Evolutionary conservation across 2,888 invertebrate genomes (phyloP).

Genomic region (Argyresthia albistria): DNA sequence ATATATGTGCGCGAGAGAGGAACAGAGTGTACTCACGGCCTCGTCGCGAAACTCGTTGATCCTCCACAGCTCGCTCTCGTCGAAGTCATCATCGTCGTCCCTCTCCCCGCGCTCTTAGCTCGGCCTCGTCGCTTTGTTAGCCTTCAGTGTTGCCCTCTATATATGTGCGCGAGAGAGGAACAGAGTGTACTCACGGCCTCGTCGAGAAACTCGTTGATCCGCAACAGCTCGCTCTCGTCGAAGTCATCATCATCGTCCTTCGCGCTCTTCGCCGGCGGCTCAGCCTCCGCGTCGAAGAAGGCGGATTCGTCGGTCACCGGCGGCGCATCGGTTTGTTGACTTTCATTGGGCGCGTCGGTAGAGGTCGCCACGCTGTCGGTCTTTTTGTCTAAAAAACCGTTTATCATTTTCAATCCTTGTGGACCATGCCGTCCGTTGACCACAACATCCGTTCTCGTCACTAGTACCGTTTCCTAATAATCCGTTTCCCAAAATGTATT

Average conservation of each 20-base stretch:
- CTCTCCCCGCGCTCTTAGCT: too few species aligned
- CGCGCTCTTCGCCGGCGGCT: slow-evolving; percentile 30
- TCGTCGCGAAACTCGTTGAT: slow-evolving; percentile 59
- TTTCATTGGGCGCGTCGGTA: slow-evolving; percentile 28
- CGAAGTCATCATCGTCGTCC: slow-evolving; percentile 53
- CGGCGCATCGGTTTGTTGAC: slow-evolving; percentile 23
- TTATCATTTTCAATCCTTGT: too few species aligned
- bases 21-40: too few species aligned
- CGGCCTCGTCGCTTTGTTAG: too few species aligned
- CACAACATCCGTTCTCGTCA: too few species aligned
- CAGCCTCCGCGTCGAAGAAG: slow-evolving; percentile 31
- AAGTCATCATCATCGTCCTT: slow-evolving; percentile 55
- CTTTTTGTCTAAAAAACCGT: slow-evolving; percentile 37
- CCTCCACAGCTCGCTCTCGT: slow-evolving; percentile 44
- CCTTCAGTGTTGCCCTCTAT: too few species aligned
- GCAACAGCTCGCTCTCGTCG: slow-evolving; percentile 46
- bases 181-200: slow-evolving; percentile 38
- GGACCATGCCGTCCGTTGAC: too few species aligned
- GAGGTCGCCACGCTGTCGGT: slow-evolving; percentile 36
- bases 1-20: too few species aligned
- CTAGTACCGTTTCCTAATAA: too few species aligned
- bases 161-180: too few species aligned
- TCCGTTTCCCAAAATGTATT: too few species aligned
- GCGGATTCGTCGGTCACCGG: slow-evolving; percentile 22
- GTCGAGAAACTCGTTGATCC: slow-evolving; percentile 54